Conservation (phyloP, 2,113 vertebrate genomes). For the Mormoops blainvillei region DNA sequence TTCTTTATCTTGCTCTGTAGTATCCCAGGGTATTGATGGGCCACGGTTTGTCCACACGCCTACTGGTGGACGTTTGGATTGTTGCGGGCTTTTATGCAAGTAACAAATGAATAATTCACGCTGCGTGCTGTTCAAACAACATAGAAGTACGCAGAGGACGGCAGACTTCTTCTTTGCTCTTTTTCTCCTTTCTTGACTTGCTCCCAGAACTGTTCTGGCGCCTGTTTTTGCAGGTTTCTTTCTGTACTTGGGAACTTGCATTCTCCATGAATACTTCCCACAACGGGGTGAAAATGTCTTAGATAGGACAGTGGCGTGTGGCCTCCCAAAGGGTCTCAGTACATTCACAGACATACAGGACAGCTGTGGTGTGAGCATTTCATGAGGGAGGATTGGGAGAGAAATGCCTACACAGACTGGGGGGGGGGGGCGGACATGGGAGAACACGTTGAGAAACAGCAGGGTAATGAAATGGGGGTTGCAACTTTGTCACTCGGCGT, state of each 20-base stretch:
- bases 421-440: too few relatives aligned
- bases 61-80: not conserved
- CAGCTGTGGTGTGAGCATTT: not conserved
- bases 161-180: not conserved
- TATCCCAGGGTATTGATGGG: too few relatives aligned
- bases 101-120: fast-evolving
- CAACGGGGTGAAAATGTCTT: not conserved
- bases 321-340: not conserved
- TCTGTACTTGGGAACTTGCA: not conserved
- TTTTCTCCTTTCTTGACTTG: not conserved
- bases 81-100: not conserved
- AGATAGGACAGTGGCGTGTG: not conserved
- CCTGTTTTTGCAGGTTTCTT: not conserved
- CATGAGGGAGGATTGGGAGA: not conserved
- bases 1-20: not conserved
- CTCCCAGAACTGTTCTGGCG: not conserved
- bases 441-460: not conserved
- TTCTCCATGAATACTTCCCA: too few relatives aligned
- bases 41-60: fast-evolving
- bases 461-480: too few relatives aligned
- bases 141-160: fast-evolving
- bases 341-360: not conserved
- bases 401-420: not conserved
- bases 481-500: not conserved
- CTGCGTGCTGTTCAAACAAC: fast-evolving